Conservation (phyloP, 92 coral and sea anemone genomes). For the Phenganax stokvisi region DNA sequence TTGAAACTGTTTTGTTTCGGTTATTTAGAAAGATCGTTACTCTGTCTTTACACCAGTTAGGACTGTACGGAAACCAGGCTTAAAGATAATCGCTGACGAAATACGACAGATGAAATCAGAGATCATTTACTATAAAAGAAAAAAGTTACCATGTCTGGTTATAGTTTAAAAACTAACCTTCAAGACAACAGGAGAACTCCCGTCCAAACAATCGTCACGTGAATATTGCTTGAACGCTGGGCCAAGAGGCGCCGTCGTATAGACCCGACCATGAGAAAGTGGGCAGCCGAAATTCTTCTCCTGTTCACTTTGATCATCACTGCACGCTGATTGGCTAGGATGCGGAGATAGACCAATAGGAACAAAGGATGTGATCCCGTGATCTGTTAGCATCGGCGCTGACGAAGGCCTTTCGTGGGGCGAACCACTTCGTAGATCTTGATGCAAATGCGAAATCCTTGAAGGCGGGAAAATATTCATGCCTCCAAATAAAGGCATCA, state of each 20-base stretch:
- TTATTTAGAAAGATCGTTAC: too few species aligned
- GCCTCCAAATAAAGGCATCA: conserved; percentile 37
- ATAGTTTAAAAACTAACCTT: conserved; percentile 12
- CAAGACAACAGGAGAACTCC: conserved; percentile 29
- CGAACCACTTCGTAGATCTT: conserved; percentile 18
- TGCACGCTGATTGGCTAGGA: conserved; percentile 29
- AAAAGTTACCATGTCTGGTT: neutral
- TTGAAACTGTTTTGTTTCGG: too few species aligned
- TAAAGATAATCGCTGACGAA: too few species aligned
- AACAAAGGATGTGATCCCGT: conserved; percentile 31
- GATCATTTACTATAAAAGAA: too few species aligned
- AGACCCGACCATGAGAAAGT: conserved; percentile 34
- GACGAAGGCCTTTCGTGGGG: conserved; percentile 38
- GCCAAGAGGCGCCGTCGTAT: conserved; percentile 38
- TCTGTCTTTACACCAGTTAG: too few species aligned
- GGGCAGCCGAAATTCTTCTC: conserved; percentile 33
- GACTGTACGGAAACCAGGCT: too few species aligned
- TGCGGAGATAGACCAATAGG: conserved; percentile 39
- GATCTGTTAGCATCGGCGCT: conserved; percentile 36
- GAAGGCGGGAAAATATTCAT: conserved; percentile 17
- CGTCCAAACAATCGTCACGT: conserved; percentile 14
- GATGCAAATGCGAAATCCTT: conserved; percentile 22
- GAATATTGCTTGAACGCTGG: conserved; percentile 28
- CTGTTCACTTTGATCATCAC: conserved; percentile 35
- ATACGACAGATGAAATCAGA: too few species aligned